These are phyloP conservation scores for Enteromius argenteus DNA, from an alignment of 2,797 vertebrate species.

Conservation along the genomic window DNA sequence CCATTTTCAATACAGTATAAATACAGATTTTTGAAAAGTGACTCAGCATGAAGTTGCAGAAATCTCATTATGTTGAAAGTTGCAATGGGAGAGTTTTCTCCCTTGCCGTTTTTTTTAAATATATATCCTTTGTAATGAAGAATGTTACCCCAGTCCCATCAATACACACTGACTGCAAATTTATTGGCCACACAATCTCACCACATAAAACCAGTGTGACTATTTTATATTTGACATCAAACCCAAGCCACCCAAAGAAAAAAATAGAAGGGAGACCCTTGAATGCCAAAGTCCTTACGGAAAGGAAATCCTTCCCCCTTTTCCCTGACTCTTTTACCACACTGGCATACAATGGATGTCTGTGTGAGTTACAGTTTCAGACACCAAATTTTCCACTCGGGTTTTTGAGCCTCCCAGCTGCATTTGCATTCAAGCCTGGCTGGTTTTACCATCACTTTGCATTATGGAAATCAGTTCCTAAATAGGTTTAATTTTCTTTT, in stretches of 20 bases:
- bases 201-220: background rate
- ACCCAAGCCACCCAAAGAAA: constrained; percentile 3
- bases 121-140: constrained; percentile 5
- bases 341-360: constrained; percentile 73
- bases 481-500: constrained; percentile 53
- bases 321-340: constrained; percentile 46
- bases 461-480: constrained; percentile 79
- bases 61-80: background rate
- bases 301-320: constrained; percentile 71
- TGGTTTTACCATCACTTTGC: constrained; percentile 74
- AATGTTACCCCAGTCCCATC: background rate
- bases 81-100: background rate
- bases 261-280: constrained; percentile 64
- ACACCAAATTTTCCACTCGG: constrained; percentile 79
- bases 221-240: constrained; percentile 12
- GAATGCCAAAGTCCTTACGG: constrained; percentile 65
- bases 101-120: background rate
- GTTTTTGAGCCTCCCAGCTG: constrained; percentile 68
- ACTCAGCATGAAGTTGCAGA: constrained; percentile 14
- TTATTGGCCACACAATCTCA: constrained; percentile 1
- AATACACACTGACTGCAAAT: background rate
- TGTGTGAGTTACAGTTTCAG: constrained; percentile 69
- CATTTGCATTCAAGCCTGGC: constrained; percentile 72
- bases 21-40: constrained; percentile 10
- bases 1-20: constrained; percentile 18